Base-by-base conservation (phyloP, 2,113 vertebrate genomes). In the Platichthys flesus region DNA sequence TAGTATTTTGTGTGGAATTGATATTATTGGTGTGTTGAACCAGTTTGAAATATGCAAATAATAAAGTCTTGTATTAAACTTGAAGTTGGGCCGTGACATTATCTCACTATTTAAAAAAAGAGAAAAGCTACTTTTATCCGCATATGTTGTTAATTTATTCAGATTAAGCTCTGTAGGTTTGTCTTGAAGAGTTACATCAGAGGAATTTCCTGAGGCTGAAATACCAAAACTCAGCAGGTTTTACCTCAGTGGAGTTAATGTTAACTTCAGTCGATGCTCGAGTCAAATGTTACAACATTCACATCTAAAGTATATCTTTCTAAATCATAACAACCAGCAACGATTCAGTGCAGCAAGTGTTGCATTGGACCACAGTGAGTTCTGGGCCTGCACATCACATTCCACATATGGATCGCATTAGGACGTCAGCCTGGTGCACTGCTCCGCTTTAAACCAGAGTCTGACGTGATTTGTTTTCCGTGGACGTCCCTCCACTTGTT, bases 401-500 rank as follows among this genome's bases (percentile, higher is more conserved):
- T 95, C 94, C 93, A 93, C 94, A 94, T 94, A 86, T 55, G 92
- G 93, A 93, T 82, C n/a, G 24, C 81, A 89, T 94, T 93, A 95
- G 64, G 31, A 74, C 54, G 24, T 71, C 60, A 68, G 65, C 66
- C 83, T 85, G 77, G 71, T 78, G 74, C 74, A 67, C 74, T 23
- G 56, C 70, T 85, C 54, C 18, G 74, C 65, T 82, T 18, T 42
- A 55, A 79, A 78, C 60, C 83, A 80, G 62, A 77, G 69, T 79
- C 68, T 35, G 26, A 20, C 8, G 9, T 21, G 26, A 52, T 24
- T 67, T 67, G 64, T 51, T 31, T 56, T 15, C n/a, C 24, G 45
- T 31, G 37, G 2, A 20, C 5, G 37, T 6, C 14, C 15, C 51
- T 57, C 1, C 28, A 15, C 10, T 55, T 55, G 28, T 47, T n/a